Base-by-base conservation (phyloP, 2,888 invertebrate genomes). In the Siphlonurus alternatus region DNA sequence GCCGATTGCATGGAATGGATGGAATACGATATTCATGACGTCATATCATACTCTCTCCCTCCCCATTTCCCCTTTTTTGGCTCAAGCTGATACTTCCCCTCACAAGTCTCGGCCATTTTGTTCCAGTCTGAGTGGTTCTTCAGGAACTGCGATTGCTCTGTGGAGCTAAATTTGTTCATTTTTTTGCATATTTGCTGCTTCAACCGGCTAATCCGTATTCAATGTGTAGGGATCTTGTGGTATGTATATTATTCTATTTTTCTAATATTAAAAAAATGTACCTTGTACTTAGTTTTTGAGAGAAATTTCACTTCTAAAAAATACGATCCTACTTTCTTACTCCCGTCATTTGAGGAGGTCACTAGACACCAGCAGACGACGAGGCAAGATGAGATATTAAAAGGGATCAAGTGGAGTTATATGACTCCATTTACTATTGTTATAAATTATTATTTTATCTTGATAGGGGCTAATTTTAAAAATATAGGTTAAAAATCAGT, bases 161-260 rank as follows among this genome's bases (percentile, higher is more conserved):
- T 38, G 38, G 38, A 38, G 38, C 38, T 10, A 38, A 38, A 10
- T 38, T 38, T 54, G 38, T 59, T 63, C 63, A 59, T 63, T 63
- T 25, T 62, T 63, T 63, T 38, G 63, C 63, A 63, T 25, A 63
- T 38, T 63, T 59, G 63, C 63, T 56, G 63, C 63, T 59, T 59
- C 54, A 59, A 56, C 63, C 63, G 63, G 56, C 59, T 59, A 62
- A 63, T 63, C 79, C 80, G 80, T 83, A 82, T 83, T 83, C 83
- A 86, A 87, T 87, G 87, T 87, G 87, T 87, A 87, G 87, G 87
- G 87, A 86, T 86, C 86, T 86, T 85, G 83, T 83, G 86, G 87
- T 87, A 79, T 84, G 87, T 83, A 61, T 66, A 51, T 66, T 66
- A 65, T 67, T 59, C 51, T 24, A n/a, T 59, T 20, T 61, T 59